A percentile compares a stretch with the other conserved stretches of the same genome.
phyloP scores from a whole-genome alignment of 2,888 invertebrate genomes.

The Lordiphosa fenestrarum region DNA sequence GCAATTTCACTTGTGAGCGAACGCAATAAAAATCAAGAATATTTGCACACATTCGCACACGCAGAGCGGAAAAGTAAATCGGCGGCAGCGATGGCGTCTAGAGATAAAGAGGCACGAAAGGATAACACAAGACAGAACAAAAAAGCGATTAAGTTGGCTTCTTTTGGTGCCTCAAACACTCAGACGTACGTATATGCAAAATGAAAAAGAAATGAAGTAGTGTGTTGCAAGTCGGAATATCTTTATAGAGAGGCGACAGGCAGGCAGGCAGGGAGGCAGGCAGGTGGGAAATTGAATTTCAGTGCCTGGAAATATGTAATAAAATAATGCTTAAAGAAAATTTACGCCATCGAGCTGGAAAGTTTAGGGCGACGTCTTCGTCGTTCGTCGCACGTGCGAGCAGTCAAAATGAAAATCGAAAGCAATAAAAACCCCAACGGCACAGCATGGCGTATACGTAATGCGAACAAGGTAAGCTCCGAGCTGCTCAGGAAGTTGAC shows the following conservation, averaged over 20 bases:
- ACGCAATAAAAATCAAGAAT: constrained; percentile 79
- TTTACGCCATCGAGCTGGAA: constrained; percentile 63
- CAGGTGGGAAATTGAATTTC: constrained; percentile 73
- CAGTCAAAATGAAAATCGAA: constrained; percentile 76
- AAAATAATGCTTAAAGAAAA: constrained; percentile 70
- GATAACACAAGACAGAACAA: constrained; percentile 33
- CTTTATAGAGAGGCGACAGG: neutral
- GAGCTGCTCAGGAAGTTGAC: constrained; percentile 35
- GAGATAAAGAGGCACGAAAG: constrained; percentile 59
- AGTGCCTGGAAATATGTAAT: constrained; percentile 52
- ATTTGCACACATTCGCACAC: constrained; percentile 45
- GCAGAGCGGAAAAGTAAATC: constrained; percentile 57
- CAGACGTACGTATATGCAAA: constrained; percentile 32
- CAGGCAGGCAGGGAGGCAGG: constrained; percentile 18
- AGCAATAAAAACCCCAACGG: constrained; percentile 68
- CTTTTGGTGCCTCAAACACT: constrained; percentile 5
- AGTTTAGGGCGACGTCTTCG: constrained; percentile 51
- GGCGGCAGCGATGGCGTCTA: constrained; percentile 69
- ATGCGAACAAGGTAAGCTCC: constrained; percentile 32
- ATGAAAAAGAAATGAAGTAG: constrained; percentile 24
- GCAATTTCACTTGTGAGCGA: constrained; percentile 76
- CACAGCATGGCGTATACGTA: constrained; percentile 54
- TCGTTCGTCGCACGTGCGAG: constrained; percentile 61
- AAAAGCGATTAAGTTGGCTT: constrained; percentile 75
- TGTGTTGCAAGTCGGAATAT: constrained; percentile 5